Evolutionary conservation across 2,888 invertebrate genomes (phyloP).

Genomic region (Atrina japonica): DNA sequence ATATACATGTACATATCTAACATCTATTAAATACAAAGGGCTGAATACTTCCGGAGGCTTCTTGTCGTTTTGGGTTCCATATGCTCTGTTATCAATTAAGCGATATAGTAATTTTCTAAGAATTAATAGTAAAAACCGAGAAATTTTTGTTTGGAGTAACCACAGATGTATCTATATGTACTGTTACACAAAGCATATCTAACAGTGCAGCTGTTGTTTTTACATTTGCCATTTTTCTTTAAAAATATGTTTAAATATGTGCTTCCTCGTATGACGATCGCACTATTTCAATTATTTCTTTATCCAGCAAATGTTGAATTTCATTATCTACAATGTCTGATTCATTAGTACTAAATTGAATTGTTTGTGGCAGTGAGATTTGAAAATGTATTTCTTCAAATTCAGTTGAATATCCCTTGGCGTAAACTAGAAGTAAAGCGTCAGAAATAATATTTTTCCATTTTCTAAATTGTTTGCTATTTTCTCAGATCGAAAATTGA

Average conservation of each 20-base stretch:
- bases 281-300: neutral
- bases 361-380: neutral
- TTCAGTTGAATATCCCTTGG: slow-evolving; percentile 12
- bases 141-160: slow-evolving; percentile 35
- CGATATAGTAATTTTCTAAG: neutral
- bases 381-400: slow-evolving; percentile 5
- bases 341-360: slow-evolving; percentile 11
- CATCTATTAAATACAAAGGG: slow-evolving; percentile 26
- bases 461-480: slow-evolving; percentile 5
- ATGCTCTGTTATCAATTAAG: slow-evolving; percentile 11
- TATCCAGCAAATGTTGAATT: slow-evolving; percentile 3
- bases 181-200: slow-evolving; percentile 38
- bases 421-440: neutral
- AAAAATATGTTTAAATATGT: neutral
- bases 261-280: neutral
- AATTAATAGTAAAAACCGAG: slow-evolving; percentile 32
- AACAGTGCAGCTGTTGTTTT: slow-evolving; percentile 20
- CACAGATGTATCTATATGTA: slow-evolving; percentile 44
- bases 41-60: too few relatives aligned
- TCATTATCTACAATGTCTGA: neutral
- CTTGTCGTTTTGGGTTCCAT: too few relatives aligned
- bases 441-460: slow-evolving; percentile 3
- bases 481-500: neutral
- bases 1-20: slow-evolving; percentile 27
- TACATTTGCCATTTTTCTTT: slow-evolving; percentile 20